A percentile compares a stretch with the other conserved stretches of the same genome.
Evolutionary conservation across 2,113 vertebrate species (phyloP).

Genomic region (Bungarus multicinctus): DNA sequence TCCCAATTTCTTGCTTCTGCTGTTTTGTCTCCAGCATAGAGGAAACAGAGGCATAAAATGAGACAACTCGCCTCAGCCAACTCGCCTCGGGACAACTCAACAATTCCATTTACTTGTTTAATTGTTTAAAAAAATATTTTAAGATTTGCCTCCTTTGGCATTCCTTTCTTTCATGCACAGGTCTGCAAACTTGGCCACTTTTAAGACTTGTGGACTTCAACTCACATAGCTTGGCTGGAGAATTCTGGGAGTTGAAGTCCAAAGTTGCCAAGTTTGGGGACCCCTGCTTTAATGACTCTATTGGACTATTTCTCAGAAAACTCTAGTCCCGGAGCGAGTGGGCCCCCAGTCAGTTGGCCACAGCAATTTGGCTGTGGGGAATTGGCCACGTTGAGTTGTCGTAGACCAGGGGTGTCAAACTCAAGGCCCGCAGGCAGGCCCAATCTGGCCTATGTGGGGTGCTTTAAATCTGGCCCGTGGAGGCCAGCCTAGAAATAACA

Average conservation of each 20-base stretch:
- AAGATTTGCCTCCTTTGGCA: background rate
- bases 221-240: too few species aligned
- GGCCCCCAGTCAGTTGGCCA: too few species aligned
- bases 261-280: too few species aligned
- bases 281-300: background rate
- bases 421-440: too few species aligned
- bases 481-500: too few species aligned
- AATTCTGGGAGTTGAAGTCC: too few species aligned
- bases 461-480: too few species aligned
- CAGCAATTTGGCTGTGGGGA: too few species aligned
- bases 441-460: too few species aligned
- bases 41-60: background rate
- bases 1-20: background rate
- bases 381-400: background rate
- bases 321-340: rapidly evolving
- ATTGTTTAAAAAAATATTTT: background rate
- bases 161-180: background rate
- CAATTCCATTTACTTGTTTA: background rate
- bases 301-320: background rate
- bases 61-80: background rate
- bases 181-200: too few species aligned
- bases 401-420: background rate
- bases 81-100: background rate
- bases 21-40: background rate
- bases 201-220: too few species aligned